A percentile compares a stretch with the other conserved stretches of the same genome.
Conservation (phyloP, 2,113 vertebrate species). For the Mionectes macconnelli region DNA sequence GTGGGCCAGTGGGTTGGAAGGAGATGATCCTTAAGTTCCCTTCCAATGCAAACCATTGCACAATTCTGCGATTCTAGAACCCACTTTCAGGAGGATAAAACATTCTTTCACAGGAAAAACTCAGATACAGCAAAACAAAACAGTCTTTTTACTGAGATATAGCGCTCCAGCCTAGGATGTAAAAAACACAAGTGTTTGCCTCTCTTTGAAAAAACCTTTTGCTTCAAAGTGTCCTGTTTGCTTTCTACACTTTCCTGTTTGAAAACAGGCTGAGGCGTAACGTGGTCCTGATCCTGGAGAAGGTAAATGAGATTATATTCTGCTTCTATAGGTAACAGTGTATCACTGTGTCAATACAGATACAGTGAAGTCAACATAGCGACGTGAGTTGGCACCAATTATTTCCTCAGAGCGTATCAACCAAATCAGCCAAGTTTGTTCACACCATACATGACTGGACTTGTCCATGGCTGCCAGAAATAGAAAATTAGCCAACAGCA, state of each 20-base stretch:
- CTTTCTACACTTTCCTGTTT: not conserved
- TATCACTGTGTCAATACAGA: not conserved
- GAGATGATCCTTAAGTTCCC: not conserved
- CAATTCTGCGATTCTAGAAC: not conserved
- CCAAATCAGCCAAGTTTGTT: not conserved
- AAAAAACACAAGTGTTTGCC: not conserved
- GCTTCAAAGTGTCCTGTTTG: not conserved
- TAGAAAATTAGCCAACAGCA: not conserved
- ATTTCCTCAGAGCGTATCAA: not conserved
- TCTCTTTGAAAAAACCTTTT: not conserved
- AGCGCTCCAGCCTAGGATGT: not conserved
- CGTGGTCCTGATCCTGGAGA: not conserved
- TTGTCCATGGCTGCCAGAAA: not conserved
- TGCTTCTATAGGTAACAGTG: not conserved
- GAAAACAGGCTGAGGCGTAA: not conserved
- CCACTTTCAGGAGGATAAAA: not conserved
- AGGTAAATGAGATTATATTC: not conserved
- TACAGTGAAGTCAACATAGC: accelerated
- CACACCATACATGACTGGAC: not conserved
- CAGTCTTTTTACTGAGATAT: not conserved
- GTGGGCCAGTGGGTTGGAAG: not conserved
- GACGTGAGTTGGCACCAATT: not conserved
- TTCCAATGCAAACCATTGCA: not conserved
- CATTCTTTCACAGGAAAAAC: not conserved
- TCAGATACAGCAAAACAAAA: not conserved